A percentile compares a stretch with the other conserved stretches of the same genome.
Evolutionary conservation across 2,113 vertebrate species (phyloP).

Genomic region (Rhagologus leucostigma): DNA sequence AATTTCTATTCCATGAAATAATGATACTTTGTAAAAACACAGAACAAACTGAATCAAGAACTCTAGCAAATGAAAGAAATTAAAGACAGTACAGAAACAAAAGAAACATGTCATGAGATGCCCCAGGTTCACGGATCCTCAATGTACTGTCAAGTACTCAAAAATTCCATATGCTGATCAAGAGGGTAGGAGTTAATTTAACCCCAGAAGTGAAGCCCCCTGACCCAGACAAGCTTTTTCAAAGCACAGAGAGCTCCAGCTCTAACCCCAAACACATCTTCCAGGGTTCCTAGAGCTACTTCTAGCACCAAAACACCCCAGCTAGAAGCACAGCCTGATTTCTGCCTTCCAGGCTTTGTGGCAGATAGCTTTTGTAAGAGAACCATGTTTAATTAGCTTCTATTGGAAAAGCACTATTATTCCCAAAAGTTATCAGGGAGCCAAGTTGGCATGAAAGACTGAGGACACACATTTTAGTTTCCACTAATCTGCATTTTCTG

Average conservation of each 20-base stretch:
- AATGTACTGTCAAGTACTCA: background rate
- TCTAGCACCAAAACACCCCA: background rate
- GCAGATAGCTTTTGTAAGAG: fast-evolving
- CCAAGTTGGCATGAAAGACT: background rate
- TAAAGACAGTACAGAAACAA: background rate
- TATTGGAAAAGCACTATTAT: background rate
- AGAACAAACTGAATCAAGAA: background rate
- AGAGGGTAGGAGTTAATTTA: background rate
- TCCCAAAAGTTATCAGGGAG: background rate
- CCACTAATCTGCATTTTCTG: background rate
- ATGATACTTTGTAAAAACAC: background rate
- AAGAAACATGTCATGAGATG: background rate
- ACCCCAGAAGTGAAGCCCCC: background rate
- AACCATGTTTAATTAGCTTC: background rate
- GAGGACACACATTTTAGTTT: background rate
- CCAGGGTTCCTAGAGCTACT: background rate
- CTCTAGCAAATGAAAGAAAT: background rate
- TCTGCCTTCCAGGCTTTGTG: background rate
- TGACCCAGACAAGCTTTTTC: background rate
- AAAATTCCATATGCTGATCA: background rate
- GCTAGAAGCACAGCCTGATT: background rate
- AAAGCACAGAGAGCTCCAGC: background rate
- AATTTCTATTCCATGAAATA: background rate
- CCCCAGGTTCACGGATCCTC: background rate
- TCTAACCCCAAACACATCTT: background rate